Base-by-base conservation (phyloP, 1,140 invertebrate genomes). In the Polypedilum vanderplanki region DNA sequence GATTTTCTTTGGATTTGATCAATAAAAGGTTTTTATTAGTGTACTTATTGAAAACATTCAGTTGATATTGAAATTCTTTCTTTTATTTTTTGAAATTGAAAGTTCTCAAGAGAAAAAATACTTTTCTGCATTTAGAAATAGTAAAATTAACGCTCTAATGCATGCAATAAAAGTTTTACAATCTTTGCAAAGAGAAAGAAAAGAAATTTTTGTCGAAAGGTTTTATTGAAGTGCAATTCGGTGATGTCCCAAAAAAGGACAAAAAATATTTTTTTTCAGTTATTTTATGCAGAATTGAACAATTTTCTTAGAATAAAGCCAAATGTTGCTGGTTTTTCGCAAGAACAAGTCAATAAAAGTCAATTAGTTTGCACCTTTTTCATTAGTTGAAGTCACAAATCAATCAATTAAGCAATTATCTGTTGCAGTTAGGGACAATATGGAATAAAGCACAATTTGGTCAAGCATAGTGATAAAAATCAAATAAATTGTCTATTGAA, bases 321-420 rank as follows among this genome's bases (percentile, higher is more conserved):
- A 57, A 57, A 57, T 57, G 46, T 57, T n/a, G 46, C 4, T 57
- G 46, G 10, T 57, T 4, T 12, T 57, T 4, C 10, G 12, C 46
- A 57, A 57, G 12, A 57, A 57, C 10, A 12, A 33, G 24, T 5
- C 24, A 33, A 33, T 57, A n/a, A 57, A 15, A n/a, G 46, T 57
- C 46, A 57, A 57, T 15, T 57, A 33, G 24, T 33, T 33, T 33
- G 24, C 24, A 33, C 24, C 24, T 33, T 33, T n/a, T 57, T n/a
- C 46, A 57, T 57, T 57, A 57, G n/a, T 57, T 57, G n/a, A 33
- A 57, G n/a, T 12, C 46, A 57, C 46, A 57, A 57, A 57, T 57
- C 46, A 57, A 57, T 57, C 46, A 57, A 57, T 57, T 57, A 57
- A 57, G 46, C 46, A 57, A 57, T 57, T 57, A 57, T 57, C n/a